These are phyloP conservation scores for Penaeus indicus DNA, from an alignment of 1,140 invertebrate species.

Conservation along the genomic window DNA sequence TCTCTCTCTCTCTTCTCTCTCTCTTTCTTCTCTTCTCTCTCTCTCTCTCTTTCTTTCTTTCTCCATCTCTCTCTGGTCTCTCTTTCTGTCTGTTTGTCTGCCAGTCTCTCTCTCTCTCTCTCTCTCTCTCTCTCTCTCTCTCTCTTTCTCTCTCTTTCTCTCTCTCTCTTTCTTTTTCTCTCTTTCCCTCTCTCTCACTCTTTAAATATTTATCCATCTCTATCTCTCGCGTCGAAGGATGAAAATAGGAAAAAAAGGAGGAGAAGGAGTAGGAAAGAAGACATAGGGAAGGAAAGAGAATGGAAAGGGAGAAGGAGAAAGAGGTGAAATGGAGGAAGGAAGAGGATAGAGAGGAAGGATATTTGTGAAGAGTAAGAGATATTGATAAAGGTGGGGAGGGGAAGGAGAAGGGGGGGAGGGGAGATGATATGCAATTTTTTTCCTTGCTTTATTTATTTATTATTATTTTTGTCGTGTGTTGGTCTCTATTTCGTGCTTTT, in stretches of 20 bases:
- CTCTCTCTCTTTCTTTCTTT: neutral
- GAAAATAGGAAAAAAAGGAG: no score
- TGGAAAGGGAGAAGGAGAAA: neutral
- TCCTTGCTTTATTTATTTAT: no score
- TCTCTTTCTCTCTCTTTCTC: neutral
- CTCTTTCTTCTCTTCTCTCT: neutral
- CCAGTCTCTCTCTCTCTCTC: neutral
- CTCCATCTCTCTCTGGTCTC: neutral
- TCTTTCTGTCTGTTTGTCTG: neutral
- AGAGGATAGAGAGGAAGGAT: neutral
- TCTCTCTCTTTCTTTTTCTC: neutral
- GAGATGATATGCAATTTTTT: no score
- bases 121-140: neutral
- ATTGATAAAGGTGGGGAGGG: neutral
- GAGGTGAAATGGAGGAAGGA: neutral
- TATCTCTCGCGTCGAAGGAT: neutral
- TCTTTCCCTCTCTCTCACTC: slow-evolving; percentile 2
- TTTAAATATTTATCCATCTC: neutral
- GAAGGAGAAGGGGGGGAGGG: neutral
- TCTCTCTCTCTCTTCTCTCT: slow-evolving; percentile 37
- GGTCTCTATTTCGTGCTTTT: no score
- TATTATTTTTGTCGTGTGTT: no score
- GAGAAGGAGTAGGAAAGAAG: neutral
- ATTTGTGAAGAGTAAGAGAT: no score
- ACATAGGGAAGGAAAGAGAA: neutral